phyloP scores from a whole-genome alignment of 1,140 invertebrate species.

The Acromyrmex heyeri region DNA sequence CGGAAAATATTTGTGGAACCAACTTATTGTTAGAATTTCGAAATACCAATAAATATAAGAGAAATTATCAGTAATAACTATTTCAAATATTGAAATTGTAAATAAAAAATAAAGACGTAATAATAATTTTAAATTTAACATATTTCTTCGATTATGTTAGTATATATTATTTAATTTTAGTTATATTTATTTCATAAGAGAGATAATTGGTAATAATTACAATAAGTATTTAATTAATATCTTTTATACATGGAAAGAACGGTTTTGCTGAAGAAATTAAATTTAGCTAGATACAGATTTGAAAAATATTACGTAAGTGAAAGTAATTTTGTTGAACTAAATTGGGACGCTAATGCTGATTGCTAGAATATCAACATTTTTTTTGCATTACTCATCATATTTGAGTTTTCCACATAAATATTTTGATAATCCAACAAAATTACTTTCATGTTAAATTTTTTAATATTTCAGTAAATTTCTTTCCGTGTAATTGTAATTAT shows the following conservation, averaged over 20 bases:
- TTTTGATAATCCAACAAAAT: too few relatives aligned
- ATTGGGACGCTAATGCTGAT: too few relatives aligned
- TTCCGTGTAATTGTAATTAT: background rate
- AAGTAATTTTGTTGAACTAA: too few relatives aligned
- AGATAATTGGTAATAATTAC: background rate
- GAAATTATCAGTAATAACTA: background rate
- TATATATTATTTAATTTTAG: background rate
- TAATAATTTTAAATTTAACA: background rate
- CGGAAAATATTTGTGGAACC: background rate
- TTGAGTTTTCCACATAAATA: too few relatives aligned
- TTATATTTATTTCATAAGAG: background rate
- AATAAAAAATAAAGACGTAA: background rate
- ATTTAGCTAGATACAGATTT: too few relatives aligned
- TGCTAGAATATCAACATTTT: too few relatives aligned
- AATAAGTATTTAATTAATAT: background rate
- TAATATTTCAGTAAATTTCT: too few relatives aligned
- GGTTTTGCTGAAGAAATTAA: too few relatives aligned
- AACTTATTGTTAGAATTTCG: background rate
- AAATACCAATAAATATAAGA: conserved; percentile 3
- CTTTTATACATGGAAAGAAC: background rate
- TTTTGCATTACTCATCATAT: too few relatives aligned
- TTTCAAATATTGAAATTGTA: background rate
- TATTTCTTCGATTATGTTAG: background rate
- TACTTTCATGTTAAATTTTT: too few relatives aligned
- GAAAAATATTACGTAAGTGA: too few relatives aligned